A percentile compares a stretch with the other conserved stretches of the same genome.
phyloP scores from a whole-genome alignment of 1,140 invertebrate species.

The Eumaeus atala region DNA sequence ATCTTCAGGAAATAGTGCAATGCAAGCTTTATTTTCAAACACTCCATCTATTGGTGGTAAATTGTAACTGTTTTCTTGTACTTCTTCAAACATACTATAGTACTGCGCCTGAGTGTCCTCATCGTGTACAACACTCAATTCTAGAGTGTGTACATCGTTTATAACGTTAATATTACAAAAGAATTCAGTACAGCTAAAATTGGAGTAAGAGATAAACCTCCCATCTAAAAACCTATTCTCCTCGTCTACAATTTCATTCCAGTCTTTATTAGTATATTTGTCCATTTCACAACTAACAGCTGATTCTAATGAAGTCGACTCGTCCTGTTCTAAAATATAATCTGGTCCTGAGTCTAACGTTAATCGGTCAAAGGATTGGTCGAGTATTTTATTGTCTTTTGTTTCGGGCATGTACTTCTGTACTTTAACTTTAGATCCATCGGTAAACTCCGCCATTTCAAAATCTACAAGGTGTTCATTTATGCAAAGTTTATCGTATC shows the following conservation, averaged over 20 bases:
- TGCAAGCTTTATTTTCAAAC: conserved; percentile 57
- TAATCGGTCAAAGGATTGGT: conserved; percentile 22
- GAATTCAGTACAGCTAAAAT: conserved; percentile 33
- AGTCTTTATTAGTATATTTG: conserved; percentile 38
- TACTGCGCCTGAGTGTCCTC: conserved; percentile 34
- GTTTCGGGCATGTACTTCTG: conserved; percentile 32
- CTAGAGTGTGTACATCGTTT: conserved; percentile 38
- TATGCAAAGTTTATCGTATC: conserved; percentile 53
- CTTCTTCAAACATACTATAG: conserved; percentile 40
- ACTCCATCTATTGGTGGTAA: conserved; percentile 44
- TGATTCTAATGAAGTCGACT: conserved; percentile 30
- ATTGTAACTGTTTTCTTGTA: conserved; percentile 35
- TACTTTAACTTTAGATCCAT: conserved; percentile 41
- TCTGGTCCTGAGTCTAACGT: conserved; percentile 48
- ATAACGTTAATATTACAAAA: conserved; percentile 45
- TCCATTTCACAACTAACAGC: conserved; percentile 31
- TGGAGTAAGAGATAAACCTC: conserved; percentile 34
- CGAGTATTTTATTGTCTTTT: conserved; percentile 12
- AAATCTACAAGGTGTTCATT: conserved; percentile 61
- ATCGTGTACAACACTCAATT: conserved; percentile 43
- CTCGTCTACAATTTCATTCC: conserved; percentile 48
- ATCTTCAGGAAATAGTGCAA: conserved; percentile 52
- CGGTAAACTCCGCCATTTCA: conserved; percentile 51
- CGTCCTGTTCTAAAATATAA: conserved; percentile 47
- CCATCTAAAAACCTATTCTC: conserved; percentile 27